Base-by-base conservation (phyloP, 1,140 invertebrate species). In the Chrysoperla carnea region DNA sequence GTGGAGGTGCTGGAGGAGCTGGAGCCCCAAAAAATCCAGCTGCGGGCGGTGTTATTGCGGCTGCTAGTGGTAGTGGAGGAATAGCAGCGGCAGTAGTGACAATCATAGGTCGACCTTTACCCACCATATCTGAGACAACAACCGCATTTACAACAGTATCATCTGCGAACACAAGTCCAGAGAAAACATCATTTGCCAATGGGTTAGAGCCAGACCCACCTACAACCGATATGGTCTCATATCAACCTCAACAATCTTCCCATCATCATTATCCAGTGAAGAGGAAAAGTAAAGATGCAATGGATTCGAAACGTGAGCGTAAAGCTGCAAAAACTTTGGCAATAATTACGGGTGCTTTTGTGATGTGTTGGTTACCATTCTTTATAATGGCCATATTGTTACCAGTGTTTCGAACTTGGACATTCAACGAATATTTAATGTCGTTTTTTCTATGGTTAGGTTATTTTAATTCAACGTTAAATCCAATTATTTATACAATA, bases 311-410 rank as follows among this genome's bases (percentile, higher is more conserved):
- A 52, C 68, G 86, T n/a, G 87, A 93, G 55, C 68, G 82, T 36
- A 92, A 91, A 62, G 88, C 88, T 11, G 88, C 86, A 14, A 88
- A 90, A 62, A 92, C 87, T 13, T 66, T 93, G 49, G 87, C 85
- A 49, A 88, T 89, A 59, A 87, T 90, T 46, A 91, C 87, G 17
- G 86, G 85, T 29, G 84, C 82, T 37, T 91, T 91, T 61, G 81
- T 90, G 27, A 72, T 81, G 36, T 90, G 86, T 60, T 91, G 85
- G 86, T 64, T 87, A 48, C 85, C 86, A 7, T 90, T 91, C 59
- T 92, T 92, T 62, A 68, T 88, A n/a, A 72, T 84, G 54, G 84
- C 86, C 9, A 72, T 91, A n/a, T 62, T 87, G 33, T 70, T 85
- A 56, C 81, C 87, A 7, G 69, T 84, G 14, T 86, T 83, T 57